Percentiles rank a stretch among this genome's conserved stretches.
Evolutionary conservation across 2,888 invertebrate genomes (phyloP).

Genomic region (Thyatira batis): DNA sequence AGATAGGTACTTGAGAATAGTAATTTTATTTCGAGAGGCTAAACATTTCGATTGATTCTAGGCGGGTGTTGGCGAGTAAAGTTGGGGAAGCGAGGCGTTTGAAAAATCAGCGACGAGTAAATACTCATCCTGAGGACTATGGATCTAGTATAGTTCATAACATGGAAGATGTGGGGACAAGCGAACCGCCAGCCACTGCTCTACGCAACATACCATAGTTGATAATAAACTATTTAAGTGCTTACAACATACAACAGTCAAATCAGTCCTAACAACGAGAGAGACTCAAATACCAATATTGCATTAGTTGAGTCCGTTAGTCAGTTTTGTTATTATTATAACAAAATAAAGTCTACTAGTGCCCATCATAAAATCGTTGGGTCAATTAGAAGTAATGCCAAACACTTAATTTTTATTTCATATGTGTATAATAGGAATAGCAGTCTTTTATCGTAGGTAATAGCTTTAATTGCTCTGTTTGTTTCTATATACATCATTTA

Average conservation of each 20-base stretch:
- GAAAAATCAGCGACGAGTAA: slow-evolving; percentile 53
- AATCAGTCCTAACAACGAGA: too few species aligned
- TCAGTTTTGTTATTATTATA: neutral
- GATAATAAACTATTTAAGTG: too few species aligned
- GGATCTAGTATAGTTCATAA: slow-evolving; percentile 60
- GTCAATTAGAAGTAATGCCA: too few species aligned
- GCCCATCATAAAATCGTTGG: too few species aligned
- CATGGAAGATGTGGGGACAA: slow-evolving; percentile 65
- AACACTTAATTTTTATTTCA: too few species aligned
- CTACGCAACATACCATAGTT: slow-evolving; percentile 58
- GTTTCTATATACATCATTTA: too few species aligned
- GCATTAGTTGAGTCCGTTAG: neutral
- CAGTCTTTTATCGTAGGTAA: too few species aligned
- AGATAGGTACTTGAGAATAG: neutral
- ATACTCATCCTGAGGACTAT: slow-evolving; percentile 52
- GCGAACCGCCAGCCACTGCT: slow-evolving; percentile 57
- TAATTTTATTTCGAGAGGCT: too few species aligned
- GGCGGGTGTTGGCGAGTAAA: slow-evolving; percentile 72
- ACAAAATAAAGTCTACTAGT: neutral
- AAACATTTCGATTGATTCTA: slow-evolving; percentile 42
- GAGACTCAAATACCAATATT: too few species aligned
- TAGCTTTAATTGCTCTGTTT: too few species aligned
- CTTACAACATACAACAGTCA: too few species aligned
- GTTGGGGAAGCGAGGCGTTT: slow-evolving; percentile 61
- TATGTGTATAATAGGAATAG: too few species aligned